Conservation (phyloP, 2,888 invertebrate genomes). For the Melinaea menophilus region DNA sequence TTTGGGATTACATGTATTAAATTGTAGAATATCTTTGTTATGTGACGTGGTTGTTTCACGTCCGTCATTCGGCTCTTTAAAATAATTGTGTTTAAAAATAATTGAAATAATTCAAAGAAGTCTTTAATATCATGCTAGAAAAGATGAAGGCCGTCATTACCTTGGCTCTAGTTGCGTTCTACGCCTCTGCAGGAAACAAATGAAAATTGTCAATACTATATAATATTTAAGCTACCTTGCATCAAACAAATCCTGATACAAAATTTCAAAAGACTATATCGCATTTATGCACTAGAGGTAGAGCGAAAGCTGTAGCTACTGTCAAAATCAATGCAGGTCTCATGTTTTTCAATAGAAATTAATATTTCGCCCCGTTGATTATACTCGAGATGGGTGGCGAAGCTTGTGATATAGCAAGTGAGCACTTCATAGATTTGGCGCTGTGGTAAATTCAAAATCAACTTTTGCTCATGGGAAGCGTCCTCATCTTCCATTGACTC, state of each 20-base stretch:
- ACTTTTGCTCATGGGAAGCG: conserved; percentile 72
- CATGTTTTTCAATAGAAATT: conserved; percentile 22
- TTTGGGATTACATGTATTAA: not conserved
- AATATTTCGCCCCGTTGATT: conserved; percentile 28
- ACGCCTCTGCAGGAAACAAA: conserved; percentile 32
- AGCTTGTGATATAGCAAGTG: conserved; percentile 66
- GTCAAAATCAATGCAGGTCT: conserved; percentile 28
- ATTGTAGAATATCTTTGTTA: not conserved
- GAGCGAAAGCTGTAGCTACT: conserved; percentile 32
- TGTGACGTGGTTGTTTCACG: too few relatives aligned
- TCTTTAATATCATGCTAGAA: conserved; percentile 26
- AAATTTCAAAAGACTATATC: conserved; percentile 28
- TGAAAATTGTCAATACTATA: conserved; percentile 30
- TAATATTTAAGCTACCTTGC: conserved; percentile 30
- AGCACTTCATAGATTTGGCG: conserved; percentile 53
- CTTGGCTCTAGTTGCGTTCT: conserved; percentile 31
- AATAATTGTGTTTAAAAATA: conserved; percentile 3
- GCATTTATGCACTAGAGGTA: conserved; percentile 31
- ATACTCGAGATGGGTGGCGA: conserved; percentile 39
- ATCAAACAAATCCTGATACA: conserved; percentile 29
- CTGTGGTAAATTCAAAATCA: conserved; percentile 60
- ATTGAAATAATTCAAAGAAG: not conserved
- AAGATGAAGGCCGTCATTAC: conserved; percentile 29
- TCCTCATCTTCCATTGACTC: conserved; percentile 74
- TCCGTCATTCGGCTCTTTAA: not conserved